Percentiles rank a stretch among this genome's conserved stretches.
Evolutionary conservation across 2,113 vertebrate genomes (phyloP).

Genomic region (Lipotes vexillifer): DNA sequence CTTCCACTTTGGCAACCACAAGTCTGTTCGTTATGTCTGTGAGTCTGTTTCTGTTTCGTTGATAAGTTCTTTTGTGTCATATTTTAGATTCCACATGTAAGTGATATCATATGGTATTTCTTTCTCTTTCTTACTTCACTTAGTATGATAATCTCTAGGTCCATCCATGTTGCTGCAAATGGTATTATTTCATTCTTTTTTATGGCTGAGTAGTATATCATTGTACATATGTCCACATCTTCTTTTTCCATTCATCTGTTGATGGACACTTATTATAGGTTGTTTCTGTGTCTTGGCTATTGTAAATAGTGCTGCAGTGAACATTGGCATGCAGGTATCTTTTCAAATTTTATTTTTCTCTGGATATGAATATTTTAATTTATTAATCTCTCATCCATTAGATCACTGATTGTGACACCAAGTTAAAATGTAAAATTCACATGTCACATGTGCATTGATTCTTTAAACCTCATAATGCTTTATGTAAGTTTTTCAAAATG

Average conservation of each 20-base stretch:
- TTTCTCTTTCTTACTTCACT: background rate
- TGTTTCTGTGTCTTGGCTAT: background rate
- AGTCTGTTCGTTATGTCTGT: background rate
- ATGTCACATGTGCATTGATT: background rate
- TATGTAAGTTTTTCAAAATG: background rate
- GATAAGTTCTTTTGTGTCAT: background rate
- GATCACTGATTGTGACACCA: conserved; percentile 27
- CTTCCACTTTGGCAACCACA: background rate
- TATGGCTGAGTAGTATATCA: background rate
- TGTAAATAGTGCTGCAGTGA: background rate
- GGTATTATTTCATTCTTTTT: background rate
- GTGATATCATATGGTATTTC: background rate
- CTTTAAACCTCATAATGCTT: background rate
- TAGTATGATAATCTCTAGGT: background rate
- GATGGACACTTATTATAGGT: background rate
- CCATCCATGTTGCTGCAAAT: background rate
- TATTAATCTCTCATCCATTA: conserved; percentile 58
- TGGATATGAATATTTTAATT: background rate
- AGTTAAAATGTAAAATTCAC: conserved; percentile 63
- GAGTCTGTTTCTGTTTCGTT: background rate
- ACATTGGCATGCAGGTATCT: fast-evolving
- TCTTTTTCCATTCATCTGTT: background rate
- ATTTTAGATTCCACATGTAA: background rate
- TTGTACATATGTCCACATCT: background rate
- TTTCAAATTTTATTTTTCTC: background rate